These are phyloP conservation scores for Sipha maydis DNA, from an alignment of 2,888 invertebrate genomes.

Conservation along the genomic window DNA sequence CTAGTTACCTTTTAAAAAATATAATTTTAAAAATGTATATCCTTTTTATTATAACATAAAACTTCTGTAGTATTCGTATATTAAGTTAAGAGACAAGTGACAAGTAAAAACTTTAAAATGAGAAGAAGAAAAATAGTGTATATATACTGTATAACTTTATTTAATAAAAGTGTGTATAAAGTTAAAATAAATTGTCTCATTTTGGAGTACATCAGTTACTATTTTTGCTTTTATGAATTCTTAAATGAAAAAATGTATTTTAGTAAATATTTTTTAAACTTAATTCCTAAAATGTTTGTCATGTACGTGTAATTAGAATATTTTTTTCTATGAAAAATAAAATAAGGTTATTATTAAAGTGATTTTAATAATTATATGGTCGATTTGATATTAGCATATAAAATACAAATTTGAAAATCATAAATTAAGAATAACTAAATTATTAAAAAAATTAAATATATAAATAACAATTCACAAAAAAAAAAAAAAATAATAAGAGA, in stretches of 20 bases:
- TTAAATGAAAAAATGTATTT: not conserved
- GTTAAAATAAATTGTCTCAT: constrained; percentile 29
- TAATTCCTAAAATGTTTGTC: not conserved
- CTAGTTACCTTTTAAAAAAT: constrained; percentile 15
- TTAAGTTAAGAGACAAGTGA: constrained; percentile 32
- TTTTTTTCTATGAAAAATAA: not conserved
- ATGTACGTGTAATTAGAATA: not conserved
- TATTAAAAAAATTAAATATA: too few relatives aligned
- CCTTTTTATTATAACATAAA: constrained; percentile 2
- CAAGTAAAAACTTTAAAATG: constrained; percentile 39
- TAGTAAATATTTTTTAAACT: constrained; percentile 20
- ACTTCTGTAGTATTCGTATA: constrained; percentile 35
- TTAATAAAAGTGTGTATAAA: constrained; percentile 30
- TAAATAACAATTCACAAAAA: too few relatives aligned
- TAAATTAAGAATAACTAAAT: not conserved
- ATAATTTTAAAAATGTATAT: constrained; percentile 17
- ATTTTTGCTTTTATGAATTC: constrained; percentile 10
- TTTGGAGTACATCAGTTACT: constrained; percentile 7
- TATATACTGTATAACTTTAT: not conserved
- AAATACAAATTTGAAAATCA: not conserved
- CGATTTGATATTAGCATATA: too few relatives aligned
- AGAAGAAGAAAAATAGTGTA: not conserved
- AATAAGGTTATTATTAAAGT: too few relatives aligned
- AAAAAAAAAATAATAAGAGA: not conserved
- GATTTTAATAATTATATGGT: not conserved